Conservation (phyloP, 2,888 invertebrate genomes). For the Caenorhabditis parvicauda region DNA sequence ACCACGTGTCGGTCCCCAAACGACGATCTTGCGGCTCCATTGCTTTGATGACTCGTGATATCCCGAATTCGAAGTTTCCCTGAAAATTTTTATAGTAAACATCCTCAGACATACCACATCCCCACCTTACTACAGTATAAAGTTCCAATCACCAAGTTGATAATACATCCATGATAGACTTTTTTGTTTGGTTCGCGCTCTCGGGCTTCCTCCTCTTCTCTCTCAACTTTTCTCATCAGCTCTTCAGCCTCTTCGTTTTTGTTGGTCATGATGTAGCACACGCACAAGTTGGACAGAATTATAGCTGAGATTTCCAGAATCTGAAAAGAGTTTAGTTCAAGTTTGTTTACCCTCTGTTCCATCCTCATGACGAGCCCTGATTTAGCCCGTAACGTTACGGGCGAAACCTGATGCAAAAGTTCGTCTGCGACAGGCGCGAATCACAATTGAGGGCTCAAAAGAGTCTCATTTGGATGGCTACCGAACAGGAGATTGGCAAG, state of each 20-base stretch:
- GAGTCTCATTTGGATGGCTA: neutral
- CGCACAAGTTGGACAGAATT: slow-evolving; percentile 94
- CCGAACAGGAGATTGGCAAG: slow-evolving; percentile 46
- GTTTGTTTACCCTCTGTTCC: no score
- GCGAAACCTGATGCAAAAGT: slow-evolving; percentile 8
- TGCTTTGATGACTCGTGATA: slow-evolving; percentile 93
- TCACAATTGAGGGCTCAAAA: slow-evolving; percentile 4
- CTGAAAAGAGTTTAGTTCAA: slow-evolving; percentile 30
- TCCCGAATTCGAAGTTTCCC: slow-evolving; percentile 97
- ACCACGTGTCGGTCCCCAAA: slow-evolving; percentile 95
- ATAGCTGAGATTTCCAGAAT: slow-evolving; percentile 91
- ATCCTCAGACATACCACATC: neutral
- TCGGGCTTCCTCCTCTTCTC: slow-evolving; percentile 85
- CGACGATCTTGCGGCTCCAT: slow-evolving; percentile 89
- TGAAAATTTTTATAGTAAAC: slow-evolving; percentile 7
- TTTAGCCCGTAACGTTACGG: neutral
- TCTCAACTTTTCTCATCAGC: slow-evolving; percentile 95
- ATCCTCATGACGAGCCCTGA: no score
- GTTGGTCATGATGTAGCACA: slow-evolving; percentile 97
- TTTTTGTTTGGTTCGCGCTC: slow-evolving; percentile 90
- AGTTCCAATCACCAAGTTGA: slow-evolving; percentile 96
- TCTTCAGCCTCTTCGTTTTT: slow-evolving; percentile 80
- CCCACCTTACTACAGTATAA: slow-evolving; percentile 88
- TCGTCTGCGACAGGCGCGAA: slow-evolving; percentile 5
- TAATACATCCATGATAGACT: slow-evolving; percentile 91